Conservation (phyloP, 2,888 invertebrate species). For the Crossocerus cetratus region DNA sequence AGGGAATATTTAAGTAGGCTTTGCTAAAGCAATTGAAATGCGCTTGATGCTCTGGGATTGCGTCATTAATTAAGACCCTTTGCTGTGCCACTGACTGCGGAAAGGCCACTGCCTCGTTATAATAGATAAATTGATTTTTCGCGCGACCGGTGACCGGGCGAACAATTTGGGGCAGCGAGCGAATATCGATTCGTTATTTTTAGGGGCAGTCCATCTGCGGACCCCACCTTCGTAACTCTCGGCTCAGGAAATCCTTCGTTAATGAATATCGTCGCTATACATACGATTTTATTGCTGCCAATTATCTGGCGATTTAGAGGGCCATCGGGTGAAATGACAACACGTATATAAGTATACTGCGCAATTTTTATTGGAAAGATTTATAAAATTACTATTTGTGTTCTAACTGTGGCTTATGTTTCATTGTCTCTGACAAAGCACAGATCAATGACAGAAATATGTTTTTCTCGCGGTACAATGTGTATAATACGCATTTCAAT, state of each 20-base stretch:
- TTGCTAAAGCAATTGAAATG: too few species aligned
- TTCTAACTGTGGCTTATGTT: too few species aligned
- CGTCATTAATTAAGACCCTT: background rate
- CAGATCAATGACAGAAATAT: too few species aligned
- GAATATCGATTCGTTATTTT: constrained; percentile 73
- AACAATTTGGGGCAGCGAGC: constrained; percentile 64
- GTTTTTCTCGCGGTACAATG: too few species aligned
- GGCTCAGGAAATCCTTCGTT: constrained; percentile 58
- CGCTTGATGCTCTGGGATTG: too few species aligned
- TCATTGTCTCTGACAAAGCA: too few species aligned
- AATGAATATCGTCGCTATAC: constrained; percentile 22
- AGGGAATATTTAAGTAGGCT: background rate
- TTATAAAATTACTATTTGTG: too few species aligned
- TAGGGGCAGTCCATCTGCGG: constrained; percentile 66
- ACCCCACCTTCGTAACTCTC: constrained; percentile 58
- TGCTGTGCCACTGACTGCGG: background rate
- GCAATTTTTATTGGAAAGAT: too few species aligned
- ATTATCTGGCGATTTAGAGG: too few species aligned
- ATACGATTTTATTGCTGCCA: constrained; percentile 1
- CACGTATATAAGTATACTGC: too few species aligned
- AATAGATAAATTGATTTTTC: constrained; percentile 56
- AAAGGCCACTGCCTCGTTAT: constrained; percentile 18
- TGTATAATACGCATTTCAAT: too few species aligned
- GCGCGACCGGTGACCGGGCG: constrained; percentile 55
- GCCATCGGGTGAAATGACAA: too few species aligned